Evolutionary conservation across 1,140 invertebrate species (phyloP).

Genomic region (Aphaenogaster ashmeadi): DNA sequence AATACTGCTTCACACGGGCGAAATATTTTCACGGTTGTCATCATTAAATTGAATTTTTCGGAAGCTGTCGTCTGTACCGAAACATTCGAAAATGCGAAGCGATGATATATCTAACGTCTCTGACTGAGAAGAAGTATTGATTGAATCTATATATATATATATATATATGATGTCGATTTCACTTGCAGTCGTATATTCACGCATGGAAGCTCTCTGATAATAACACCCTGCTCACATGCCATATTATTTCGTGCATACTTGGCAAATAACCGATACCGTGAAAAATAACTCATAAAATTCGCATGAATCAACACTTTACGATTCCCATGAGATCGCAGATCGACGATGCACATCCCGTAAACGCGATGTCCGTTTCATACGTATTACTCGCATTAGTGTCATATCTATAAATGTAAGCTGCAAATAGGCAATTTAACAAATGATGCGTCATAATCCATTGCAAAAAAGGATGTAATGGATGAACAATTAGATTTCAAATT

Average conservation of each 20-base stretch:
- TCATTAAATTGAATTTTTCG: slow-evolving; percentile 27
- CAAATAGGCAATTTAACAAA: slow-evolving; percentile 29
- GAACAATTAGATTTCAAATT: neutral
- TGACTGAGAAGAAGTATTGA: slow-evolving; percentile 8
- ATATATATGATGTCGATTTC: neutral
- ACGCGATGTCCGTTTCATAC: neutral
- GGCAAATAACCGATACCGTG: slow-evolving; percentile 22
- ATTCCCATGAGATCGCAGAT: slow-evolving; percentile 5
- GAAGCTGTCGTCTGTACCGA: neutral
- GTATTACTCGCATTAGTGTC: slow-evolving; percentile 5
- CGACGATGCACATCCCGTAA: neutral
- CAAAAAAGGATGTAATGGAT: neutral
- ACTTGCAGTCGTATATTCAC: slow-evolving; percentile 14
- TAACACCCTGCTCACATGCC: neutral
- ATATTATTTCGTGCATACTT: neutral
- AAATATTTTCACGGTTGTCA: slow-evolving; percentile 34
- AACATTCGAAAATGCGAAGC: neutral
- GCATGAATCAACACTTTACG: slow-evolving; percentile 25
- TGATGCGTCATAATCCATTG: neutral
- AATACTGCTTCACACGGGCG: neutral
- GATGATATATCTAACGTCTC: neutral
- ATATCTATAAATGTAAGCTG: slow-evolving; percentile 22
- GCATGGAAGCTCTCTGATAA: slow-evolving; percentile 15
- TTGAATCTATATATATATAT: slow-evolving; percentile 23
- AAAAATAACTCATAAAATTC: slow-evolving; percentile 54